phyloP scores from a whole-genome alignment of 2,888 invertebrate genomes.

The Falcaria lacertinaria region DNA sequence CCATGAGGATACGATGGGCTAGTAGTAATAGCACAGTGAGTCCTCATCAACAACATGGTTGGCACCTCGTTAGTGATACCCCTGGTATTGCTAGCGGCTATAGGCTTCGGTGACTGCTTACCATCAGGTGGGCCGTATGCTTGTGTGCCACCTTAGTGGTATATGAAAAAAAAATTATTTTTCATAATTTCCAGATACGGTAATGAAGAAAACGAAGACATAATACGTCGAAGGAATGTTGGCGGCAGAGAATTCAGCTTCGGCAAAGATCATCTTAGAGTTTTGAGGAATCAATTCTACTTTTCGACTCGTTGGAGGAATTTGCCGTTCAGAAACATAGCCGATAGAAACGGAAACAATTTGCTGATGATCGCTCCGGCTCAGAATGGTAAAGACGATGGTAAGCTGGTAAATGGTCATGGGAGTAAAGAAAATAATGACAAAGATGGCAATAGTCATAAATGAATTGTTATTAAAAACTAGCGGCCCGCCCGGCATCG shows the following conservation, averaged over 20 bases:
- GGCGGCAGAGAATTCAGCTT: slow-evolving; percentile 44
- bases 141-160: too few relatives aligned
- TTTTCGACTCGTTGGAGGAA: slow-evolving; percentile 64
- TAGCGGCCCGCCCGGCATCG: too few relatives aligned
- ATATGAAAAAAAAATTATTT: too few relatives aligned
- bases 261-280: slow-evolving; percentile 58
- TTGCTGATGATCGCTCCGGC: slow-evolving; percentile 83
- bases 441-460: slow-evolving; percentile 19
- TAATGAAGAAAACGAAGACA: slow-evolving; percentile 67
- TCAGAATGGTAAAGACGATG: slow-evolving; percentile 42
- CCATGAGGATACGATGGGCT: too few relatives aligned
- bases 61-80: too few relatives aligned
- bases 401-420: slow-evolving; percentile 22
- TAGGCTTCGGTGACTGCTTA: too few relatives aligned
- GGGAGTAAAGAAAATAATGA: slow-evolving; percentile 28
- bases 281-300: slow-evolving; percentile 60
- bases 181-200: slow-evolving; percentile 26
- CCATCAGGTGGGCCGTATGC: too few relatives aligned
- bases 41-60: too few relatives aligned
- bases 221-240: slow-evolving; percentile 34
- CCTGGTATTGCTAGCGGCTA: too few relatives aligned
- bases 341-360: slow-evolving; percentile 83
- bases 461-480: slow-evolving; percentile 10
- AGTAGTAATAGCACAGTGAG: too few relatives aligned
- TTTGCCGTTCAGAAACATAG: slow-evolving; percentile 66